A percentile compares a stretch with the other conserved stretches of the same genome.
phyloP scores from a whole-genome alignment of 2,888 invertebrate species.

The Amphipyra tragopoginis region DNA sequence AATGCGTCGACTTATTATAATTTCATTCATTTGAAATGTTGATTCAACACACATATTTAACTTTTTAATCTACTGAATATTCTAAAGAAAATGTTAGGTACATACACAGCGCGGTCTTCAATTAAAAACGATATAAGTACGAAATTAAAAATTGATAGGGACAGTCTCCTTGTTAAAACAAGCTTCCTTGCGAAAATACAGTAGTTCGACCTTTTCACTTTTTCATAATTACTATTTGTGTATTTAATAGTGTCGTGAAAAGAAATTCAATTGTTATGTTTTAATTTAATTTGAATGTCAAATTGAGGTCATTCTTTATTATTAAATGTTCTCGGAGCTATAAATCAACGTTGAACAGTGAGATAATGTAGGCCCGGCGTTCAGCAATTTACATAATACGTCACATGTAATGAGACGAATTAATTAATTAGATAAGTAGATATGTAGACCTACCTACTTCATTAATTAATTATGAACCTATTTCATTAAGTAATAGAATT shows the following conservation, averaged over 20 bases:
- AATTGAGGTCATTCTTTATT: neutral
- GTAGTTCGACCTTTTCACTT: neutral
- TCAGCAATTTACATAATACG: conserved; percentile 29
- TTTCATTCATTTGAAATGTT: neutral
- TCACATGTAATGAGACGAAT: conserved; percentile 6
- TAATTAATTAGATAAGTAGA: conserved; percentile 25
- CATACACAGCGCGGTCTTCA: neutral
- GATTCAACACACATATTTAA: neutral
- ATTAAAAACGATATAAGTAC: neutral
- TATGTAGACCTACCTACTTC: conserved; percentile 4
- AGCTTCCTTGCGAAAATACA: neutral
- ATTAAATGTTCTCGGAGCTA: neutral
- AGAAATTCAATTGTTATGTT: neutral
- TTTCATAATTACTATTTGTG: neutral
- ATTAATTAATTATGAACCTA: conserved; percentile 5
- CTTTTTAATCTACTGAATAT: neutral
- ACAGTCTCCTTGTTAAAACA: neutral
- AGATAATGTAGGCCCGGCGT: conserved; percentile 4
- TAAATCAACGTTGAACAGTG: conserved; percentile 6
- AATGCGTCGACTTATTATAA: neutral
- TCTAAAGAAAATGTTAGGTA: neutral
- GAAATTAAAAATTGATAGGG: neutral
- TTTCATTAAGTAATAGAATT: no score
- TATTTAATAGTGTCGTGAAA: neutral
- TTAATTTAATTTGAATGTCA: neutral